phyloP scores from a whole-genome alignment of 2,113 vertebrate genomes.

The Platichthys stellatus region DNA sequence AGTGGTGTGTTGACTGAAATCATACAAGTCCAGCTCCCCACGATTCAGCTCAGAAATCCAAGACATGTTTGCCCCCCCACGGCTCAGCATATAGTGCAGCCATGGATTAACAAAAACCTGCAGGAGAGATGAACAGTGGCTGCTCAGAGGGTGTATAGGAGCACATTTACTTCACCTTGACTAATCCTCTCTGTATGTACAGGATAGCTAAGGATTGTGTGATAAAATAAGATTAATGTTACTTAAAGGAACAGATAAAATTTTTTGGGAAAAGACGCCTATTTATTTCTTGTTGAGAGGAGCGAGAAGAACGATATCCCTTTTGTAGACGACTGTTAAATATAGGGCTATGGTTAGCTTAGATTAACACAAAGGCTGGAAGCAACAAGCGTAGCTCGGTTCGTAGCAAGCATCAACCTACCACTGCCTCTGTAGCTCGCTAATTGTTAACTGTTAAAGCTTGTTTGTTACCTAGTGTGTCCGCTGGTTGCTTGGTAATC shows the following conservation, averaged over 20 bases:
- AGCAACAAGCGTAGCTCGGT: background rate
- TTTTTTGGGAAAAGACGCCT: too few relatives aligned
- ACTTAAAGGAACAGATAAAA: background rate
- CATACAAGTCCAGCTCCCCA: constrained; percentile 26
- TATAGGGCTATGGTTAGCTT: background rate
- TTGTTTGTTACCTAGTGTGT: background rate
- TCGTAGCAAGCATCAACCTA: background rate
- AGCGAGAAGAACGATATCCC: too few relatives aligned
- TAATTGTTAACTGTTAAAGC: background rate
- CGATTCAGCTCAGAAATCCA: constrained; percentile 27
- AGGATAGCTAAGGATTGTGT: constrained; percentile 2
- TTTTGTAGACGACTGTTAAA: too few relatives aligned
- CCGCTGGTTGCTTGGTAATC: background rate
- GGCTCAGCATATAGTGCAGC: background rate
- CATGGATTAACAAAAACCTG: constrained; percentile 20
- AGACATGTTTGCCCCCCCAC: constrained; percentile 7
- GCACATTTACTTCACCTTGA: constrained; percentile 13
- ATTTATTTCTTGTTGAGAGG: too few relatives aligned
- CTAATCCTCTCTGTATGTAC: constrained; percentile 11
- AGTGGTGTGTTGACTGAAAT: constrained; percentile 35
- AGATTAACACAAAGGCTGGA: background rate
- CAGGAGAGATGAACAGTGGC: constrained; percentile 12
- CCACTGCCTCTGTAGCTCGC: background rate
- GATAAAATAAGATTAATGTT: background rate
- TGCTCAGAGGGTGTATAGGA: constrained; percentile 18